Evolutionary conservation across 2,888 invertebrate species (phyloP), one percentile per base, ranked within the genome.

Genomic region (Oscheius sp.): DNA sequence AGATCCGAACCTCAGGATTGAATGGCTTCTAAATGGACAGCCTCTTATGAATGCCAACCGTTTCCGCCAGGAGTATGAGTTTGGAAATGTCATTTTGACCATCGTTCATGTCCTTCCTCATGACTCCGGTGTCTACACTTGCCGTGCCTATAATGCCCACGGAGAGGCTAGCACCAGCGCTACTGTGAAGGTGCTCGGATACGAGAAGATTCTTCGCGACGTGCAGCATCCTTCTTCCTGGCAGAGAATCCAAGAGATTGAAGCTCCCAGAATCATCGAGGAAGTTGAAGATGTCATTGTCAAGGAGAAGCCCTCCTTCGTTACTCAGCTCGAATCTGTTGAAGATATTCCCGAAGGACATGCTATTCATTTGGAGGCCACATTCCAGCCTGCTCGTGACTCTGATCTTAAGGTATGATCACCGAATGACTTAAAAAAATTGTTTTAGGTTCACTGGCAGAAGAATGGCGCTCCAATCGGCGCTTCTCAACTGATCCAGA

Each of bases 111-210:
- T 94, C 0, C 95, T 95, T 86, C 87, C 89, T 2, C 95, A 96
- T 90, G 96, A 96, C 89, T 93, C 95, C 90, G 96, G 96, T 70
- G 94, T 96, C 9, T 96, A 96, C 90, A 95, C 96, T 93, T 95
- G 96, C 89, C 93, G 95, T 87, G 96, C 96, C 51, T 93, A 94
- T 10, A 96, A 96, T 90, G 93, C 94, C 65, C 92, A 96, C 68
- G 96, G 96, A 79, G 96, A 96, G 92, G 96, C 96, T 78, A 95
- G 96, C 81, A 96, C 95, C 57, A 95, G 95, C 37, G 95, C 96
- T 82, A 95, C 95, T 32, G 95, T 96, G 94, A 94, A 92, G 90
- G 78, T 77, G 7, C n/a, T 65, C 71, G 86, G 86, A 29, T 86
- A 84, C 68, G 85, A 86, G 73, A 62, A 73, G n/a, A 84, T 86